Base-by-base conservation (phyloP, 2,888 invertebrate genomes). In the Dromius quadrimaculatus region DNA sequence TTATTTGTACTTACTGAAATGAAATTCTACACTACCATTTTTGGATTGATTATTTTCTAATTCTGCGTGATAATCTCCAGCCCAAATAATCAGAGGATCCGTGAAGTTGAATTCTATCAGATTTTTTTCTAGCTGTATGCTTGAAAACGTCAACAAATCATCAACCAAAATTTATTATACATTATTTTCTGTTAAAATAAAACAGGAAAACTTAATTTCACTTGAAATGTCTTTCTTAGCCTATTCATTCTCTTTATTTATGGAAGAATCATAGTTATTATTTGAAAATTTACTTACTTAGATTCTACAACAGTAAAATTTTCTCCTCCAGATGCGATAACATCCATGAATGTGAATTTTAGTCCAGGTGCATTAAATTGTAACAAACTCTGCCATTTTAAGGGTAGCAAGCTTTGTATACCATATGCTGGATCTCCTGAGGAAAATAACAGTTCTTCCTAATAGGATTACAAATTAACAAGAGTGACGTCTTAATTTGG, bases 221-320 rank as follows among this genome's bases (percentile, higher is more conserved):
- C 6, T 1, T 32, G 9, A 9, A 9, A 6, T 32, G 9, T 32
- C 6, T 32, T 32, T 32, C 9, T 17, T 41, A 15, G 15, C 41
- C 41, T 15, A 41, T 15, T 34, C 34, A 43, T 43, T 43, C 43
- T 43, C 13, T 43, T 43, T 11, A 43, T 43, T 43, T 43, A n/a
- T 13, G 2, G n/a, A 43, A 6, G 15, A 15, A 8, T n/a, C 13
- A 43, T 8, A 43, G n/a, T n/a, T n/a, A n/a, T n/a, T 43, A 43
- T 15, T 15, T 11, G n/a, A 15, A 8, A 20, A 47, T 32, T 6
- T 20, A 54, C 32, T 54, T 54, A 54, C 54, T 9, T 22, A 4
- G 54, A 15, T 5, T 54, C 17, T 2, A 2, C 1, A 13, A 54
- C 17, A 4, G 32, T 28, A 11, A 54, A 15, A 54, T 54, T 54